These are phyloP conservation scores for Sphaerodactylus townsendi DNA, from an alignment of 2,113 vertebrate species.

Conservation along the genomic window DNA sequence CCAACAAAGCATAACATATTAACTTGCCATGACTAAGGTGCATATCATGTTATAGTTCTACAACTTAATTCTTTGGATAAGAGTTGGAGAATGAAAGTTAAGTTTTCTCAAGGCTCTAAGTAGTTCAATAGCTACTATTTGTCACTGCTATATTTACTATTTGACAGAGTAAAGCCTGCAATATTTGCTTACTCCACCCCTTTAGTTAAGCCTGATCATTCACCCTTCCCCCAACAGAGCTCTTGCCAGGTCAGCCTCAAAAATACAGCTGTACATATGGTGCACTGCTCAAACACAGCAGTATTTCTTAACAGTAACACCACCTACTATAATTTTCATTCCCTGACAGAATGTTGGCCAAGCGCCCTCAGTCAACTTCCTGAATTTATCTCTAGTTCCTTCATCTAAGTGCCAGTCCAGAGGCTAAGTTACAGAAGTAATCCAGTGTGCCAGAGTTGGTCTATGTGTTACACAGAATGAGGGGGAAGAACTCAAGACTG, in stretches of 20 bases:
- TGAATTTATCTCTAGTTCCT: neutral
- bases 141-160: constrained; percentile 5
- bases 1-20: neutral
- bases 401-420: neutral
- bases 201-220: neutral
- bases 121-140: neutral
- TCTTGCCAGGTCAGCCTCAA: neutral
- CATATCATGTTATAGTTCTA: neutral
- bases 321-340: neutral
- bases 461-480: neutral
- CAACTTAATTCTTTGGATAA: neutral
- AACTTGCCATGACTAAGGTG: constrained; percentile 24
- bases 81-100: neutral
- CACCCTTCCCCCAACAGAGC: neutral
- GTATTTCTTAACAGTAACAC: neutral
- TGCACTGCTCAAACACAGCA: constrained; percentile 5
- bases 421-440: neutral
- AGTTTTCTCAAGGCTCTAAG: neutral
- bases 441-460: neutral
- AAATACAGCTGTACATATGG: neutral
- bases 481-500: neutral
- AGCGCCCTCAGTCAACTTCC: neutral
- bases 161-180: neutral
- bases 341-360: neutral
- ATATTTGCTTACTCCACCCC: constrained; percentile 16